Conservation (phyloP, 2,888 invertebrate genomes). For the Drosophila paranaensis region DNA sequence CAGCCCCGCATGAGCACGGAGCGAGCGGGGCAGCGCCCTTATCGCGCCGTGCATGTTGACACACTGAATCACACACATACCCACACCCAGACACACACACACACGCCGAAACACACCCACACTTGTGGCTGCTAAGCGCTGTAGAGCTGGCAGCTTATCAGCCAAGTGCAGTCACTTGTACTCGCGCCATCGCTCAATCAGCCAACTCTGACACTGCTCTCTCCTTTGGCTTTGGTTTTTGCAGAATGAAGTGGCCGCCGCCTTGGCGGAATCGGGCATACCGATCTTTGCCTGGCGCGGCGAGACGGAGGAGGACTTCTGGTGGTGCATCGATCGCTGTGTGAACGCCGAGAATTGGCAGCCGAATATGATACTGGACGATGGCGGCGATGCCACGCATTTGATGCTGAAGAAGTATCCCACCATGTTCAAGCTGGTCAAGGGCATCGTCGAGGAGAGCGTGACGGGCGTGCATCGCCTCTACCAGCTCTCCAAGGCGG, state of each 20-base stretch:
- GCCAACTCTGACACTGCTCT: neutral
- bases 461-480: conserved; percentile 99
- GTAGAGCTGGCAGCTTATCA: conserved; percentile 60
- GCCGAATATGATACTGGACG: conserved; percentile 98
- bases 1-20: conserved; percentile 34
- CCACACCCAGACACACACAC: conserved; percentile 1
- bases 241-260: conserved; percentile 98
- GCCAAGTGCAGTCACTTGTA: conserved; percentile 44
- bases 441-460: conserved; percentile 98
- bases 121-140: conserved; percentile 21
- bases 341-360: conserved; percentile 97
- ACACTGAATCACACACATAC: conserved; percentile 61
- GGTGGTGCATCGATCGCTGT: conserved; percentile 99
- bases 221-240: conserved; percentile 25
- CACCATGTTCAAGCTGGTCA: conserved; percentile 95
- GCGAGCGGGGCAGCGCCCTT: conserved; percentile 39
- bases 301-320: conserved; percentile 98
- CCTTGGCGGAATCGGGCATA: conserved; percentile 95
- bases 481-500: conserved; percentile 97
- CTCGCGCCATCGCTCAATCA: conserved; percentile 7
- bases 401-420: conserved; percentile 98
- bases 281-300: conserved; percentile 98
- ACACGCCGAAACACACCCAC: conserved; percentile 14
- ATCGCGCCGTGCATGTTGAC: conserved; percentile 55
- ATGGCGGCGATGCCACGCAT: conserved; percentile 98